Conservation (phyloP, 2,888 invertebrate genomes). For the Lasius platythorax region DNA sequence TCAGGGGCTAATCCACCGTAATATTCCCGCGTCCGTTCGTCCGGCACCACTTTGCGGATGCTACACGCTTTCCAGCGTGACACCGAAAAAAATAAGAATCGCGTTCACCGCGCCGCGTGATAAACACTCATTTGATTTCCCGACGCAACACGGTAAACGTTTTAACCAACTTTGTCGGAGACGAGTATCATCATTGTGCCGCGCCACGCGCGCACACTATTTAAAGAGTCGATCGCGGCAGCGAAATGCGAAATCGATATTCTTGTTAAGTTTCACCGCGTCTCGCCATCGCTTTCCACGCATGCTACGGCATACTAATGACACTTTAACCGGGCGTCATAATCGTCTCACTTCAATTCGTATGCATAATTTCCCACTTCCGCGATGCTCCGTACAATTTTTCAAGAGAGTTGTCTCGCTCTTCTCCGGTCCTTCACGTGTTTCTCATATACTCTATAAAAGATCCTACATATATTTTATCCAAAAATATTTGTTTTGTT, state of each 20-base stretch:
- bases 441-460: background rate
- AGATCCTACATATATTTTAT: background rate
- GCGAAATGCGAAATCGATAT: constrained; percentile 52
- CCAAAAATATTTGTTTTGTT: background rate
- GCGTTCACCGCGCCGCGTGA: constrained; percentile 33
- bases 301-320: constrained; percentile 55
- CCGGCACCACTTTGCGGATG: constrained; percentile 41
- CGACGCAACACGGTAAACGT: constrained; percentile 38
- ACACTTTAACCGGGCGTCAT: constrained; percentile 46
- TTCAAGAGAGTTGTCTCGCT: background rate
- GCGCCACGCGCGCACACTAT: constrained; percentile 29
- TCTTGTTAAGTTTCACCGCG: constrained; percentile 48
- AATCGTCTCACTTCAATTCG: constrained; percentile 43
- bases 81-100: constrained; percentile 38
- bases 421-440: background rate
- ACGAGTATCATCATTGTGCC: constrained; percentile 11
- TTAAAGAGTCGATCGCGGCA: constrained; percentile 48
- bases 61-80: constrained; percentile 36
- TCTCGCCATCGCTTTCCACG: constrained; percentile 38
- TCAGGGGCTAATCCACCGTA: constrained; percentile 77
- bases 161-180: constrained; percentile 39
- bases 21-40: constrained; percentile 49
- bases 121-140: constrained; percentile 53
- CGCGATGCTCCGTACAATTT: background rate
- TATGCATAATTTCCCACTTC: constrained; percentile 45